These are phyloP conservation scores for Spicauda simplicius DNA, from an alignment of 2,888 invertebrate genomes.

Conservation along the genomic window DNA sequence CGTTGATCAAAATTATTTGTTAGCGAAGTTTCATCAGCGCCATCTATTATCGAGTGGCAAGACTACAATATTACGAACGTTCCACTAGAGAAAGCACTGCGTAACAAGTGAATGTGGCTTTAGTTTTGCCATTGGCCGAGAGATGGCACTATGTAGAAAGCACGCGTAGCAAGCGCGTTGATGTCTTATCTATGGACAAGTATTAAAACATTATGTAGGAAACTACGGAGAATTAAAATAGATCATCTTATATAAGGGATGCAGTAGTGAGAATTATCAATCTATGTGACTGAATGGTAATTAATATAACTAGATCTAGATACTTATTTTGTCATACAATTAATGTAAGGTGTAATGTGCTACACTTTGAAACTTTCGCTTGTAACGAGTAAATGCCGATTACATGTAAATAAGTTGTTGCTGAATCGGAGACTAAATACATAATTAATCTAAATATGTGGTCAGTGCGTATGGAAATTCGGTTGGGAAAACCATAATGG, in stretches of 20 bases:
- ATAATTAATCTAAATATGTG: conserved; percentile 14
- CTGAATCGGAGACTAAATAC: conserved; percentile 9
- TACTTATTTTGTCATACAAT: too few species aligned
- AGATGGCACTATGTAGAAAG: conserved; percentile 44
- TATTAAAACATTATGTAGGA: not conserved
- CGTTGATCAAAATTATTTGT: not conserved
- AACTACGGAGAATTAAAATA: not conserved
- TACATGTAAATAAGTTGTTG: conserved; percentile 21
- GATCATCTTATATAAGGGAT: too few species aligned
- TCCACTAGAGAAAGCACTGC: not conserved
- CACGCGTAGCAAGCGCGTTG: conserved; percentile 54
- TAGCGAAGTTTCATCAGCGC: conserved; percentile 41
- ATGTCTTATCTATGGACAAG: conserved; percentile 58
- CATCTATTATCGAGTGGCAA: conserved; percentile 55
- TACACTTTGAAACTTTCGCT: not conserved
- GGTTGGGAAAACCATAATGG: too few species aligned
- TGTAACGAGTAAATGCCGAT: conserved; percentile 10
- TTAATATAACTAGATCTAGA: too few species aligned
- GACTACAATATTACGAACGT: conserved; percentile 22
- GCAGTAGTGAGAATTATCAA: too few species aligned
- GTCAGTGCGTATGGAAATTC: not conserved
- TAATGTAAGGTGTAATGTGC: too few species aligned
- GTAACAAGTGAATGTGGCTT: not conserved
- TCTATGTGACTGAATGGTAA: too few species aligned
- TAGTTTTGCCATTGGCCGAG: conserved; percentile 39